Evolutionary conservation across 1,140 invertebrate genomes (phyloP).

Genomic region (Tetragonula clypearis): DNA sequence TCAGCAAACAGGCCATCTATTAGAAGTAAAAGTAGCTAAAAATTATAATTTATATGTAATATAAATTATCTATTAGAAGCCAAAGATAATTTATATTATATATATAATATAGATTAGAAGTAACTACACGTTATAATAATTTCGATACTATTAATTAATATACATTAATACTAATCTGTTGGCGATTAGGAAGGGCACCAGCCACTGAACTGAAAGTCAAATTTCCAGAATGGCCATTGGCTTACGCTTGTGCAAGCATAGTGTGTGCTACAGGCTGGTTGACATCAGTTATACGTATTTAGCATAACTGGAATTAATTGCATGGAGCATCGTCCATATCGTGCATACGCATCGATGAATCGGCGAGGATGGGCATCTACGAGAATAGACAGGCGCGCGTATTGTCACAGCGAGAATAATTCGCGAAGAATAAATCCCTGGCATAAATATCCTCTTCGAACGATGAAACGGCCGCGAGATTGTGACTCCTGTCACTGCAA

Average conservation of each 20-base stretch:
- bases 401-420: slow-evolving; percentile 34
- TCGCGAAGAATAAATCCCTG: slow-evolving; percentile 54
- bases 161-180: no score
- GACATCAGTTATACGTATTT: slow-evolving; percentile 53
- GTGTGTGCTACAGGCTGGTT: slow-evolving; percentile 47
- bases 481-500: not conserved
- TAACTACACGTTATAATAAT: no score
- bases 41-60: no score
- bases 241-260: not conserved
- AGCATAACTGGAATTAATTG: slow-evolving; percentile 63
- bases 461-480: not conserved
- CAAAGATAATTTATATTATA: no score
- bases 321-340: not conserved
- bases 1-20: no score
- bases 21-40: no score
- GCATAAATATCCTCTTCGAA: slow-evolving; percentile 48
- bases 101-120: no score
- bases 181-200: not conserved
- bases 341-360: not conserved
- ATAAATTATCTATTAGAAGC: no score
- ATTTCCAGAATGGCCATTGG: slow-evolving; percentile 48
- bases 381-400: not conserved
- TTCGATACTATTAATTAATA: no score
- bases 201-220: slow-evolving; percentile 33
- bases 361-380: slow-evolving; percentile 18